Evolutionary conservation across 2,113 vertebrate species (phyloP).

Genomic region (Verasper variegatus): DNA sequence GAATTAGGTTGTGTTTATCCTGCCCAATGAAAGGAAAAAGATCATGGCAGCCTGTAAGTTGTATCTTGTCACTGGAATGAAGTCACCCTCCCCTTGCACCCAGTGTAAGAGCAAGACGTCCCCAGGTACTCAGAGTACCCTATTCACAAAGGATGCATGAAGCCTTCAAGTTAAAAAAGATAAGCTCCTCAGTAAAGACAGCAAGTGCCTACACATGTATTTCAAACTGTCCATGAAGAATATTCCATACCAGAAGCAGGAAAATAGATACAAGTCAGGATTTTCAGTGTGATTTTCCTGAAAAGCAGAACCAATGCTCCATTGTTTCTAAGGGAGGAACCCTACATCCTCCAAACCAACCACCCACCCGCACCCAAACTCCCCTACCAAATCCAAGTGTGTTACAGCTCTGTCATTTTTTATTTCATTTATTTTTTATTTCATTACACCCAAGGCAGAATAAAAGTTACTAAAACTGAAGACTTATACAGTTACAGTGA

Average conservation of each 20-base stretch:
- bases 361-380: constrained; percentile 46
- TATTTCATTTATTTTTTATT: constrained; percentile 82
- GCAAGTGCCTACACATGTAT: constrained; percentile 93
- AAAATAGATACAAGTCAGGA: constrained; percentile 94
- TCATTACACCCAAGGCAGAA: constrained; percentile 99
- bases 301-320: constrained; percentile 90
- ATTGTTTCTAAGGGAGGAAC: constrained; percentile 83
- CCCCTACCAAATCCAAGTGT: constrained; percentile 61
- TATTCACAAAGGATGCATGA: constrained; percentile 91
- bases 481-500: constrained; percentile 99
- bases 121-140: constrained; percentile 89
- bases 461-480: constrained; percentile 97
- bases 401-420: constrained; percentile 73
- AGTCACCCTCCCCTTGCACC: constrained; percentile 77
- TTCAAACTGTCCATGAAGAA: constrained; percentile 94
- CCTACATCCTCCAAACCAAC: constrained; percentile 85
- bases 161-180: constrained; percentile 89
- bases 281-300: constrained; percentile 86
- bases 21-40: constrained; percentile 92
- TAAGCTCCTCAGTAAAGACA: constrained; percentile 92
- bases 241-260: constrained; percentile 93
- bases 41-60: constrained; percentile 90
- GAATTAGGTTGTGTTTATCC: constrained; percentile 87
- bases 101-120: constrained; percentile 61
- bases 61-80: constrained; percentile 77